A percentile compares a stretch with the other conserved stretches of the same genome.
These are phyloP conservation scores for Lasaia peninsularis DNA, from an alignment of 1,140 invertebrate genomes.

Conservation along the genomic window DNA sequence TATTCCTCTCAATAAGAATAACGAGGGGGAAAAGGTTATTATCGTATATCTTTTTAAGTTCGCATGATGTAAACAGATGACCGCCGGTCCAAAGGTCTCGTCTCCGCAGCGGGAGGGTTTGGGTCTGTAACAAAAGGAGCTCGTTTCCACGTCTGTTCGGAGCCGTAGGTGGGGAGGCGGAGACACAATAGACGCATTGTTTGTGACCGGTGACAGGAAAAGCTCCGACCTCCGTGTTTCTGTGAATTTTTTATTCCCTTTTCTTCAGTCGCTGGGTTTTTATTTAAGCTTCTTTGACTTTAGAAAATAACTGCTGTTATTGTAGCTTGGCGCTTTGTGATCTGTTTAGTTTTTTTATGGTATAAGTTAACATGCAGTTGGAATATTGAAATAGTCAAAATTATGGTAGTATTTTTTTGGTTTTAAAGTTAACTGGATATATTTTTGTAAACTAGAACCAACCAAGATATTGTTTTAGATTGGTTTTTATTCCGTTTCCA, in stretches of 20 bases:
- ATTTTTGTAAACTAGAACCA: too few species aligned
- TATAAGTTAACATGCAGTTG: too few species aligned
- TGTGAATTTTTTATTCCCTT: slow-evolving; percentile 73
- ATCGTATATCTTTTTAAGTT: slow-evolving; percentile 55
- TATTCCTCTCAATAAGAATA: slow-evolving; percentile 23
- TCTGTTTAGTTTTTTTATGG: too few species aligned
- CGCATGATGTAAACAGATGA: slow-evolving; percentile 70
- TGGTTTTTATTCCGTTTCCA: too few species aligned
- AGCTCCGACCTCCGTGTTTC: slow-evolving; percentile 75
- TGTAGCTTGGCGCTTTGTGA: slow-evolving; percentile 12
- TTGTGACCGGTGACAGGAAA: slow-evolving; percentile 75
- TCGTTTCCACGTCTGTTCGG: slow-evolving; percentile 64
- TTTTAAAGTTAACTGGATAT: too few species aligned
- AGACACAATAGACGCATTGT: slow-evolving; percentile 69
- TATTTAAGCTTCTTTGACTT: slow-evolving; percentile 62
- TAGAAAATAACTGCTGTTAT: slow-evolving; percentile 55
- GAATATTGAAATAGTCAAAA: too few species aligned
- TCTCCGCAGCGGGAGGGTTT: slow-evolving; percentile 43
- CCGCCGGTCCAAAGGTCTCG: slow-evolving; percentile 66
- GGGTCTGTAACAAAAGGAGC: slow-evolving; percentile 70
- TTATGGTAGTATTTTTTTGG: too few species aligned
- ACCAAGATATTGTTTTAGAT: too few species aligned
- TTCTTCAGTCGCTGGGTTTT: slow-evolving; percentile 57
- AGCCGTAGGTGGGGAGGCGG: slow-evolving; percentile 32
- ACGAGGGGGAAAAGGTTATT: slow-evolving; percentile 23